Base-by-base conservation (phyloP, 1,140 invertebrate genomes). In the Drosophila pruinosa region DNA sequence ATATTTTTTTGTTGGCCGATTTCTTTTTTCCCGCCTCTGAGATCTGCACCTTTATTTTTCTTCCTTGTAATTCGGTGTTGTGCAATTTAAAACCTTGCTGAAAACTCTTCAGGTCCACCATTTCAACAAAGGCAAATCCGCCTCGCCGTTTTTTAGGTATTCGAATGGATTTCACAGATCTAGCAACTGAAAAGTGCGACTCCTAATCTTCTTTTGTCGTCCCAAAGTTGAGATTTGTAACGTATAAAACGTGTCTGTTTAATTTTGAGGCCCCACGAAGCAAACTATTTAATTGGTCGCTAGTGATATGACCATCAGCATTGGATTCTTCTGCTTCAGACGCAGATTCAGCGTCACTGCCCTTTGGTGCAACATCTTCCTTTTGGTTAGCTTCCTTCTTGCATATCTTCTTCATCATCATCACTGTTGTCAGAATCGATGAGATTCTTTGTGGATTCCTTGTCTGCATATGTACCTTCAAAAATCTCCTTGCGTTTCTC, bases 11-110 rank as follows among this genome's bases (percentile, higher is more conserved):
- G 67, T 91, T 91, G 21, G 90, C 90, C 0, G 90, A 91, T 56
- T 91, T 91, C 74, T 91, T 91, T 50, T 91, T 91, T 10, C 90
- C 90, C 0, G 72, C 90, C 38, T 91, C 90, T 0, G 90, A 91
- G 26, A 91, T 83, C 57, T 91, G 90, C 3, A 91, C 88, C 50
- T 91, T 91, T 15, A 91, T 91, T 15, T 61, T 65, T 5, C 88
- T 64, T 0, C 88, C 89, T 22, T 91, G 80, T 4, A 91, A 45
- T 15, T 82, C 85, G 0, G 83, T 88, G 45, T 91, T 91, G 52
- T 91, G 90, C 22, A 91, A 21, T 17, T 78, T 56, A 1, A 91
- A 91, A 0, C 75, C 88, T n/a, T 73, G 68, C 24, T 90, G 80
- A 7, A 83, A 91, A 17, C 89, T 71, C 0, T 62, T 72, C n/a